Evolutionary conservation across 2,797 vertebrate species (phyloP), one percentile per base, ranked within the genome.

Genomic region (Tragelaphus eurycerus): DNA sequence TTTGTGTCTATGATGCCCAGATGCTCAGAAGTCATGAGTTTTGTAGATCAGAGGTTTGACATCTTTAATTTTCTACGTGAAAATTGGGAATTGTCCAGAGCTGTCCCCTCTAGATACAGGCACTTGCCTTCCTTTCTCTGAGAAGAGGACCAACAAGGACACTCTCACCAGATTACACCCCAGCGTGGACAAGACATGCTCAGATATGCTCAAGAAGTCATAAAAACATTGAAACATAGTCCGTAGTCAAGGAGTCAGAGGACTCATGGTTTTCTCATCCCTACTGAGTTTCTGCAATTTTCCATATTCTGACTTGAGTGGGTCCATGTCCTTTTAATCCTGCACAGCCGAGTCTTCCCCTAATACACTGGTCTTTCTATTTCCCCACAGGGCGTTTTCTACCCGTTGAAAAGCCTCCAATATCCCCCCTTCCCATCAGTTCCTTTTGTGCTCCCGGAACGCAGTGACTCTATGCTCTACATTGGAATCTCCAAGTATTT

Each of bases 401-500:
- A 98, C 89, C 97, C 98, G 0, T 84, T 95, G 95, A 97, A 98
- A 60, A 98, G 97, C 60, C 91, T 85, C 27, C n/a, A 89, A 0
- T 97, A 98, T 17, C 99, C 99, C 34, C 99, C 99, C 0, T 99
- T 99, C 97, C 67, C 97, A 13, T 98, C 99, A 0, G 25, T 59
- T 12, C 98, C 97, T 0, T 99, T 99, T 88, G 76, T 90, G 59
- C 97, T 99, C 67, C 98, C 99, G 0, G 95, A 98, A 4, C 93
- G 98, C 93, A 74, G 27, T 54, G 98, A 98, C 96, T 99, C 98
- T 79, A 99, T 99, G 99, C 60, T 99, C 52, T 99, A 99, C 97
- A 90, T 99, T 0, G 99, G 99, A 38, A 14, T 99, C 46, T 99
- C 99, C 0, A 98, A 98, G 96, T 99, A 99, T 95, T 99, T 99